phyloP scores from a whole-genome alignment of 1,140 invertebrate genomes.

The Neotoxoptera formosana region DNA sequence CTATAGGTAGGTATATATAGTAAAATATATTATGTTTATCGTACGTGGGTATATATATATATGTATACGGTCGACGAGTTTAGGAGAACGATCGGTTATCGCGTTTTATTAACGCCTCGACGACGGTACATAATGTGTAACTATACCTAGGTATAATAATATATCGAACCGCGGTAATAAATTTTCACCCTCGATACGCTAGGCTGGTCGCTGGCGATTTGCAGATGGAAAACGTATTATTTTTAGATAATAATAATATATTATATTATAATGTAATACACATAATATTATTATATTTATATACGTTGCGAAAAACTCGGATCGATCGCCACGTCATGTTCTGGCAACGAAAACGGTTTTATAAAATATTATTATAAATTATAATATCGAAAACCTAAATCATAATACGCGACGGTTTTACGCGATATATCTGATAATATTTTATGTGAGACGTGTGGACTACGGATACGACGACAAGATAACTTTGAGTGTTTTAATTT shows the following conservation, averaged over 20 bases:
- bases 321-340: background rate
- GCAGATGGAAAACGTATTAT: background rate
- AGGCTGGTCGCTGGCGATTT: background rate
- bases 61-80: slow-evolving; percentile 1
- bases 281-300: background rate
- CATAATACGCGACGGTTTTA: no score
- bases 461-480: no score
- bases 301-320: background rate
- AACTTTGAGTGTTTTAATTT: no score
- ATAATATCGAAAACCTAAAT: no score
- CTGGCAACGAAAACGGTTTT: background rate
- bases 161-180: background rate
- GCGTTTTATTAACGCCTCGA: background rate
- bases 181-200: slow-evolving; percentile 10
- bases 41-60: slow-evolving; percentile 2
- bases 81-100: background rate
- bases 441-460: no score
- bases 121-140: background rate
- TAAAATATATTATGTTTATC: background rate
- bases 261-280: no score
- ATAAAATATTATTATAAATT: background rate
- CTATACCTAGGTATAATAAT: background rate
- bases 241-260: background rate
- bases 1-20: background rate
- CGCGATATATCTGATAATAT: no score